Evolutionary conservation across 2,888 invertebrate species (phyloP), one percentile per base, ranked within the genome.

Genomic region (Catocala sponsa): DNA sequence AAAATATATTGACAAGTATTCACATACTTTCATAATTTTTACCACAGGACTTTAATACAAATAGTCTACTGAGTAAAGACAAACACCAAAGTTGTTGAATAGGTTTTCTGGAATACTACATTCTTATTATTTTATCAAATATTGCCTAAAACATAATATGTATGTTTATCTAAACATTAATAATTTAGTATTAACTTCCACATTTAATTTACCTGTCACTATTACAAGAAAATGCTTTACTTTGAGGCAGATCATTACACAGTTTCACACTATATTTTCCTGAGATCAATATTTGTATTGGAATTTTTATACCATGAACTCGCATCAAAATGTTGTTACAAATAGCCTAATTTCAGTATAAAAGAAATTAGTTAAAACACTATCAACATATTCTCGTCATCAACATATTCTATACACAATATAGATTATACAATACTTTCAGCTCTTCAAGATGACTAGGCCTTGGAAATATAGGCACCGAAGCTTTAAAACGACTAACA

Each of bases 1-100:
- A 77, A 68, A 71, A 62, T 77, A 74, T 67, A 60, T 61, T 56
- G 35, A 38, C 9, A 38, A 38, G 9, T 38, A 38, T 38, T 38
- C 35, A 9, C 11, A 32, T 48, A 48, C 48, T 46, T 46, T 46
- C 15, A 44, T 44, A 4, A 46, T 15, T 32, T 44, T 43, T 25
- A 32, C 33, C 7, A 33, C 15, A 46, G 46, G 15, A 7, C 25
- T 15, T 25, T 10, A 13, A 46, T 25, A 25, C 25, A 15, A 9
- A 44, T 44, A 46, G 44, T 44, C 44, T 25, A 25, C 44, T 25
- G 15, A 46, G 46, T 15, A 15, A 46, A 7, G 13, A 46, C 15
- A 46, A 38, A 38, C 35, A 38, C 35, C 6, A 38, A 38, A 38
- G 35, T 38, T 25, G 25, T 25, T 1, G 41, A 41, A 43, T 38